Conservation (phyloP, 2,888 invertebrate genomes). For the Trichopria drosophilae region DNA sequence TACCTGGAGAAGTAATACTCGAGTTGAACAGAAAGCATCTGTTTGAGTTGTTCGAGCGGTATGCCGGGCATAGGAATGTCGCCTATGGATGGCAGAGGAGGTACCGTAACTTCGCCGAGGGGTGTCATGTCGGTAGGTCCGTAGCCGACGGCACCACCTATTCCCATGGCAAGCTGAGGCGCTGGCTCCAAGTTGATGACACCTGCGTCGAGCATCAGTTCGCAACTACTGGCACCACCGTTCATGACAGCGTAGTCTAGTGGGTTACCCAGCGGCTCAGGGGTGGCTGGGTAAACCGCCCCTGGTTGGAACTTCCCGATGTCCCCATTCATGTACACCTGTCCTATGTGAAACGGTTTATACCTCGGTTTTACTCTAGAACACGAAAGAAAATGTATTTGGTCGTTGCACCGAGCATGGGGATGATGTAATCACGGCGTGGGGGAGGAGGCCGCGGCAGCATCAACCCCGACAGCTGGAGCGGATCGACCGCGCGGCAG, state of each 20-base stretch:
- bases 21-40: constrained; percentile 78
- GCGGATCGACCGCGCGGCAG: background rate
- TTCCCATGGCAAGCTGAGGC: constrained; percentile 53
- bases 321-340: constrained; percentile 84
- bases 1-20: constrained; percentile 90
- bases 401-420: background rate
- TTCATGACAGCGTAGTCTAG: constrained; percentile 59
- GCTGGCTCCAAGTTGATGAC: constrained; percentile 52
- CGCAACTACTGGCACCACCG: constrained; percentile 50
- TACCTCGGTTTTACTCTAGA: background rate
- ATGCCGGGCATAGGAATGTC: constrained; percentile 60
- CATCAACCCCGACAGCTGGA: background rate
- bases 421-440: constrained; percentile 5
- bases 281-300: constrained; percentile 71
- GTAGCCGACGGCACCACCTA: constrained; percentile 56
- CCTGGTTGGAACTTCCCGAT: constrained; percentile 74
- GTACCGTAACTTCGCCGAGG: constrained; percentile 56
- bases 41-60: constrained; percentile 75
- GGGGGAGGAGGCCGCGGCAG: constrained; percentile 1
- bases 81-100: constrained; percentile 60
- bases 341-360: constrained; percentile 59
- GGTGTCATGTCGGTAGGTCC: constrained; percentile 52
- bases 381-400: background rate
- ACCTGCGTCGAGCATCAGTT: constrained; percentile 53
- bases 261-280: constrained; percentile 63